phyloP scores from a whole-genome alignment of 2,113 vertebrate species.

The Pseudolaguvia tuberculata region DNA sequence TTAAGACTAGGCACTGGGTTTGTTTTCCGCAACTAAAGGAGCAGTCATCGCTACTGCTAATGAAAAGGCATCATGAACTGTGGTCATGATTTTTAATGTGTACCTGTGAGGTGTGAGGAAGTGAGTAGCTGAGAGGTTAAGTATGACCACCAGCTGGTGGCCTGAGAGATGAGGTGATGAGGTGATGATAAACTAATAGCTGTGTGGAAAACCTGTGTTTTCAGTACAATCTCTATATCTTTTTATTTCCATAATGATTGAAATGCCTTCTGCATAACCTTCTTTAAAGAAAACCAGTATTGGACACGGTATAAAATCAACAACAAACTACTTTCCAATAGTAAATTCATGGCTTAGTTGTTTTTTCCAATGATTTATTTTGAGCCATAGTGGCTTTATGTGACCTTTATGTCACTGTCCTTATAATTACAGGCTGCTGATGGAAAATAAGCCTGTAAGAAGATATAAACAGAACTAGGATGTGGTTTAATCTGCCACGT shows the following conservation, averaged over 20 bases:
- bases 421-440: conserved; percentile 6
- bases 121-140: conserved; percentile 1
- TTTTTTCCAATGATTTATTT: neutral
- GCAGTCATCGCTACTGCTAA: neutral
- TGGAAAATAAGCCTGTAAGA: conserved; percentile 1
- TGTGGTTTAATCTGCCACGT: conserved; percentile 15
- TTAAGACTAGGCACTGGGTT: neutral
- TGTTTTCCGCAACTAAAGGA: neutral
- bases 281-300: no score
- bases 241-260: no score
- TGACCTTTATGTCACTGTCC: conserved; percentile 1
- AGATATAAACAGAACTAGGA: neutral
- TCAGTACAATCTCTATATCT: no score
- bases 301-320: no score
- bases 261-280: no score
- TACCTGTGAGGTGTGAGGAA: conserved; percentile 16
- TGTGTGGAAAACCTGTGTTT: neutral
- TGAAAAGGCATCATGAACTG: conserved; percentile 10
- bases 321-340: neutral
- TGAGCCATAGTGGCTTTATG: conserved; percentile 4
- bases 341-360: neutral
- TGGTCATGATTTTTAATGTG: conserved; percentile 4
- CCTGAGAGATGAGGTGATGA: neutral
- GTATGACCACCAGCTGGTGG: conserved; percentile 18
- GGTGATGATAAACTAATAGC: neutral